Evolutionary conservation across 2,797 vertebrate species (phyloP).

Genomic region (Lemur catta): DNA sequence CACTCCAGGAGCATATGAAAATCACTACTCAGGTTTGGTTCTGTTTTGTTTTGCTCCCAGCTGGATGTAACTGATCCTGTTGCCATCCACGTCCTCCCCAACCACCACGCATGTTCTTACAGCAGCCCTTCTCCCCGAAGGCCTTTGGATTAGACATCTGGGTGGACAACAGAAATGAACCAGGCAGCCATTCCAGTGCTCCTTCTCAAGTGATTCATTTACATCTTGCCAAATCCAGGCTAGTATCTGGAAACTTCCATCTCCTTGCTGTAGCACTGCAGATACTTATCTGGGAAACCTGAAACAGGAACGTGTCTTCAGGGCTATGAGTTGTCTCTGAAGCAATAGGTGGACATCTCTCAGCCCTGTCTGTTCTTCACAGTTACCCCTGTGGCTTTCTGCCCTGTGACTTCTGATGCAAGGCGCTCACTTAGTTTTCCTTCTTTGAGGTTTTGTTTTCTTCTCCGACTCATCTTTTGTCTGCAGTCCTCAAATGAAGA

Average conservation of each 20-base stretch:
- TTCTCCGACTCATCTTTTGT: not conserved
- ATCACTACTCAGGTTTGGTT: not conserved
- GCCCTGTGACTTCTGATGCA: not conserved
- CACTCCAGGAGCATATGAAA: not conserved
- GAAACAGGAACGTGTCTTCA: not conserved
- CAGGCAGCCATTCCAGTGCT: not conserved
- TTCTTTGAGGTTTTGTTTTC: not conserved
- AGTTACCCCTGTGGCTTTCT: not conserved
- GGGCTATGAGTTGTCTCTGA: not conserved
- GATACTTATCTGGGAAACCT: not conserved
- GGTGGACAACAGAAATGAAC: rapidly evolving
- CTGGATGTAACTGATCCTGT: not conserved
- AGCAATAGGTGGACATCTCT: not conserved
- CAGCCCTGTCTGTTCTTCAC: not conserved
- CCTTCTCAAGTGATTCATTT: not conserved
- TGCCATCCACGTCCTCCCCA: not conserved
- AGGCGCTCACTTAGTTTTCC: not conserved
- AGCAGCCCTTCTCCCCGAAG: not conserved
- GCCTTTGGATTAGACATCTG: not conserved
- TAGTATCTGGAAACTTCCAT: not conserved
- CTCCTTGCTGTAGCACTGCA: not conserved
- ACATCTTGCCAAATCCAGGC: not conserved
- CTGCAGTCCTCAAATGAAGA: not conserved
- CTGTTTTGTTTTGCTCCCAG: not conserved
- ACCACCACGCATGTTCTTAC: not conserved